Percentiles rank a stretch among this genome's conserved stretches.
phyloP scores from a whole-genome alignment of 2,888 invertebrate genomes.

The Cephus runcator region DNA sequence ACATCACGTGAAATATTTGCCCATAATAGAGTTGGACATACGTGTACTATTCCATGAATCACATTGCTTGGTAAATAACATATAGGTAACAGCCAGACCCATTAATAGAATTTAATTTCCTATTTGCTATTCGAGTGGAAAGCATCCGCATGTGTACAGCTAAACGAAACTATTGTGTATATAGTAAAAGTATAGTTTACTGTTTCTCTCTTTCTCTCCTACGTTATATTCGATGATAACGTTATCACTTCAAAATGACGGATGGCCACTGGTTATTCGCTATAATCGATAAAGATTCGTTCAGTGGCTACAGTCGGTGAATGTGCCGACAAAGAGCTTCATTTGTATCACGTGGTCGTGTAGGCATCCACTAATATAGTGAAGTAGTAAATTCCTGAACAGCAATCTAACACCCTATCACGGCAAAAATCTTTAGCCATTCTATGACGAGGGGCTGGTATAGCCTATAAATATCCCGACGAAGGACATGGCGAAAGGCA shows the following conservation, averaged over 20 bases:
- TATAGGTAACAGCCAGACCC: neutral
- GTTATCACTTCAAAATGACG: neutral
- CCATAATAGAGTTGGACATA: neutral
- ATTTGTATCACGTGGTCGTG: neutral
- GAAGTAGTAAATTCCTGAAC: neutral
- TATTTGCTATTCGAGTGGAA: conserved; percentile 22
- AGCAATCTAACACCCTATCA: neutral
- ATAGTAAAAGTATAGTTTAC: conserved; percentile 27
- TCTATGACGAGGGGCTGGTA: neutral
- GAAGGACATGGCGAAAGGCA: neutral
- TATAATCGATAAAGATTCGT: too few species aligned
- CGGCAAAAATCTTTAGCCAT: conserved; percentile 14
- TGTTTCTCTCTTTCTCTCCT: conserved; percentile 15
- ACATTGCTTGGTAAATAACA: neutral
- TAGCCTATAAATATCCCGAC: conserved; percentile 14
- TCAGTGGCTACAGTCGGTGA: neutral
- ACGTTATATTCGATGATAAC: neutral
- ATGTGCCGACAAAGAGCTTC: neutral
- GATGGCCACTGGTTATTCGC: neutral
- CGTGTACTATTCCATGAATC: neutral
- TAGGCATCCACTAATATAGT: neutral
- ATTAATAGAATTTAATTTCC: conserved; percentile 59
- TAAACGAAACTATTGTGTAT: conserved; percentile 7
- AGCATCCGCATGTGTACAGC: neutral
- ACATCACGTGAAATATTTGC: neutral